Evolutionary conservation across 2,797 vertebrate genomes (phyloP).

Genomic region (Heliangelus exortis): DNA sequence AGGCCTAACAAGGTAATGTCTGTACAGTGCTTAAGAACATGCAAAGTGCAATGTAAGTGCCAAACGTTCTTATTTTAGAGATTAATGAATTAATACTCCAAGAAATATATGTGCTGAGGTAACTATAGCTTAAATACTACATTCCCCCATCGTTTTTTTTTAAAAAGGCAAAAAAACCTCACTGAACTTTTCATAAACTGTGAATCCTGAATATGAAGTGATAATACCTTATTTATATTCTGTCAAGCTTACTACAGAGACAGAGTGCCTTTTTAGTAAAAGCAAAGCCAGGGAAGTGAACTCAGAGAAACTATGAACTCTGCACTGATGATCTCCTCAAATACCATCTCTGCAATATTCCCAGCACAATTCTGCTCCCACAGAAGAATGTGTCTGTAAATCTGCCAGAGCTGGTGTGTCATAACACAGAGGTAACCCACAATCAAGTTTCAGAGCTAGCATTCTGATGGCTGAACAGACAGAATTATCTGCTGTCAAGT

Average conservation of each 20-base stretch:
- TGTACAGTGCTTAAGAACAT: slow-evolving; percentile 27
- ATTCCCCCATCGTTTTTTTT: not conserved
- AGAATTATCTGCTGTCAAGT: not conserved
- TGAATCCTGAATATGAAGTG: not conserved
- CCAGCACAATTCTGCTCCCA: not conserved
- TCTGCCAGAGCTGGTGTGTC: not conserved
- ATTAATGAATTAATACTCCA: slow-evolving; percentile 31
- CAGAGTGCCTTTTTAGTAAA: not conserved
- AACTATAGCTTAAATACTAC: slow-evolving; percentile 38
- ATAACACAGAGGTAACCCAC: not conserved
- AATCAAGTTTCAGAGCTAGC: not conserved
- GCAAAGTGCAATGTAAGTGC: slow-evolving; percentile 54
- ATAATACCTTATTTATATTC: not conserved
- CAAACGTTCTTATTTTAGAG: slow-evolving; percentile 15
- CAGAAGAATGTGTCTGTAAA: too few species aligned
- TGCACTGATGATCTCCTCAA: not conserved
- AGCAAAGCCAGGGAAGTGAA: not conserved
- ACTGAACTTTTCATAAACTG: not conserved
- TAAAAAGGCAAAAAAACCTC: not conserved
- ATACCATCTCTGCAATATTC: not conserved
- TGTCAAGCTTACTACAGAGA: not conserved
- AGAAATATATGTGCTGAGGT: slow-evolving; percentile 11
- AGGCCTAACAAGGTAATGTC: slow-evolving; percentile 15
- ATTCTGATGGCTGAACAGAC: not conserved
- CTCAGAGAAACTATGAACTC: slow-evolving; percentile 3